Evolutionary conservation across 2,797 vertebrate genomes (phyloP).

Genomic region (Alectoris magna): DNA sequence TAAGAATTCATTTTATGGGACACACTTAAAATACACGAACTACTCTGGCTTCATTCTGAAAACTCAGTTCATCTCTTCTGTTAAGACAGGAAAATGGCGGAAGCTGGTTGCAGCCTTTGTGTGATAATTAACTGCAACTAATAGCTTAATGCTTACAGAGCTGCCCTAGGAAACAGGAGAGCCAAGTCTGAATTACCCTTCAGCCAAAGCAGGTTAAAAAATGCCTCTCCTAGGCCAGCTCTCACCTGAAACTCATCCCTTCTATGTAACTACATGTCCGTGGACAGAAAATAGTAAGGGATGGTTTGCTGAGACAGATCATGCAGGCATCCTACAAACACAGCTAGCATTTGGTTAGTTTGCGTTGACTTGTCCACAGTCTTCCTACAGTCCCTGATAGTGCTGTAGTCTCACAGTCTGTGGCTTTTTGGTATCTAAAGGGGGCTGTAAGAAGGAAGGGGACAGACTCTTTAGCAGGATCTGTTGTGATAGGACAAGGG

Average conservation of each 20-base stretch:
- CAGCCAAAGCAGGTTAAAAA: neutral
- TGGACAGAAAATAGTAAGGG: neutral
- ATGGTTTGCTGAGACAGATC: neutral
- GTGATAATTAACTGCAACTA: neutral
- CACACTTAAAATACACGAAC: neutral
- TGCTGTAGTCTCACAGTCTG: neutral
- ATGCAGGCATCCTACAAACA: neutral
- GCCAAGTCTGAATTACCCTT: neutral
- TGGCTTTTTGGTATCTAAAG: no score
- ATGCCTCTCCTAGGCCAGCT: neutral
- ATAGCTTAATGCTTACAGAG: neutral
- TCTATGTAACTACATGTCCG: neutral
- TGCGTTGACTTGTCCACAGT: neutral
- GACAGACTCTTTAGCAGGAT: no score
- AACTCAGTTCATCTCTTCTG: neutral
- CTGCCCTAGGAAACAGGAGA: neutral
- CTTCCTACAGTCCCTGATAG: neutral
- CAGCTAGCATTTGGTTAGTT: neutral
- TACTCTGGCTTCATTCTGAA: neutral
- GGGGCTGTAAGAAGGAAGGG: no score
- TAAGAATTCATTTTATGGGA: neutral
- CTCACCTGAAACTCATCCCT: neutral
- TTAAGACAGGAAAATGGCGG: neutral
- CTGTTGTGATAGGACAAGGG: no score
- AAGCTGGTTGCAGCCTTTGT: neutral